These are phyloP conservation scores for Reinhardtius hippoglossoides DNA, from an alignment of 2,113 vertebrate species.

Conservation along the genomic window DNA sequence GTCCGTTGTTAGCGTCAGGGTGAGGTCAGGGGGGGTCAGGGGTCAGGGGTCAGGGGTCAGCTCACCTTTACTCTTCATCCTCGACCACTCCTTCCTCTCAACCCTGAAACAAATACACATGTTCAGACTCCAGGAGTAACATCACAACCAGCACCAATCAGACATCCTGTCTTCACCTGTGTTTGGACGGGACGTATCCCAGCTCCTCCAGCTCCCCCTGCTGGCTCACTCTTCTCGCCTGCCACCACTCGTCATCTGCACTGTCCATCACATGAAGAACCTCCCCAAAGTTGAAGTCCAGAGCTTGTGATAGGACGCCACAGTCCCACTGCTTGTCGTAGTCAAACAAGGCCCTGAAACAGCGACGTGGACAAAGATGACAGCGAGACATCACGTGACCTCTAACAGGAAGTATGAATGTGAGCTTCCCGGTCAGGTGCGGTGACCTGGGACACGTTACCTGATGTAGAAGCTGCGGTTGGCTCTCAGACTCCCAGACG, in stretches of 20 bases:
- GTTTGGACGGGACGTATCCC: conserved; percentile 91
- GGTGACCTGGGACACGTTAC: conserved; percentile 59
- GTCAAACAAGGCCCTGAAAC: conserved; percentile 81
- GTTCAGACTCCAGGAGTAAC: background rate
- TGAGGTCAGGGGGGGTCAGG: background rate
- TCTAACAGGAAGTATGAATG: background rate
- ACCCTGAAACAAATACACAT: conserved; percentile 77
- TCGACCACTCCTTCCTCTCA: conserved; percentile 90
- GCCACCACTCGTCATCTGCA: conserved; percentile 92
- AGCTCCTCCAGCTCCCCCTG: conserved; percentile 88
- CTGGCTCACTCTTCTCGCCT: conserved; percentile 86
- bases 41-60: background rate
- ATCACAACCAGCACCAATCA: no score
- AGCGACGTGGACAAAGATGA: background rate
- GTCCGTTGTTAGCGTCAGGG: background rate
- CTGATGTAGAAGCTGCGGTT: conserved; percentile 89
- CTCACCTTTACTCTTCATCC: conserved; percentile 87
- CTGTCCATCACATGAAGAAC: conserved; percentile 90
- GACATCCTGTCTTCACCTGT: conserved; percentile 76
- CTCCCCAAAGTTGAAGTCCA: conserved; percentile 91
- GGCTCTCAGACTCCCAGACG: conserved; percentile 86
- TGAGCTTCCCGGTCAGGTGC: background rate
- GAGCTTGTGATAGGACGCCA: conserved; percentile 89
- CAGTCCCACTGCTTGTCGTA: conserved; percentile 92
- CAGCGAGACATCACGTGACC: background rate